Percentiles rank a stretch among this genome's conserved stretches.
Conservation (phyloP, 2,888 invertebrate species). For the Meganola albula region DNA sequence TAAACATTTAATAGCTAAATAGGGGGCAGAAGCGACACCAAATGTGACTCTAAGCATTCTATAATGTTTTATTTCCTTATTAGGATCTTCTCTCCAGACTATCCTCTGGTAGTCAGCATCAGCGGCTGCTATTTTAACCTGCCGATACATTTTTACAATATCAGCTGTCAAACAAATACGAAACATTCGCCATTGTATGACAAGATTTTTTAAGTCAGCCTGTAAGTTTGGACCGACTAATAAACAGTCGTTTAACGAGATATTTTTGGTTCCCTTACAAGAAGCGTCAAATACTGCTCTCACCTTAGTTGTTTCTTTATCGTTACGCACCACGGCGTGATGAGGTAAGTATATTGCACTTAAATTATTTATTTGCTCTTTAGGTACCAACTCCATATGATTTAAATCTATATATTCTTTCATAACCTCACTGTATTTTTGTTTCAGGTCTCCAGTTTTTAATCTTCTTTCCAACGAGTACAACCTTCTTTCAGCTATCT, state of each 20-base stretch:
- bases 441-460: no score
- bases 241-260: neutral
- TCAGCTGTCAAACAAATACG: neutral
- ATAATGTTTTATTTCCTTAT: neutral
- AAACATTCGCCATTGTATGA: neutral
- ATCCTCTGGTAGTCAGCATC: neutral
- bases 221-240: neutral
- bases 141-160: neutral
- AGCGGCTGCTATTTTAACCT: neutral
- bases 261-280: no score
- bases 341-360: neutral
- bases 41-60: conserved; percentile 1
- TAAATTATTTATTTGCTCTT: conserved; percentile 10
- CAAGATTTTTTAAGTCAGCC: neutral
- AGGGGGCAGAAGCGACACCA: neutral
- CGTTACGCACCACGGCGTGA: neutral
- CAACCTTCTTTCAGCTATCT: conserved; percentile 18
- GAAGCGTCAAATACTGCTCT: neutral
- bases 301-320: no score
- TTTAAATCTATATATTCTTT: no score
- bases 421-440: conserved; percentile 20
- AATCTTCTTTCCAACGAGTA: no score
- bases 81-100: conserved; percentile 1
- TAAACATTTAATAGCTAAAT: conserved; percentile 2
- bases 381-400: conserved; percentile 21